Evolutionary conservation across 2,888 invertebrate species (phyloP).

Genomic region (Andricus curvator): DNA sequence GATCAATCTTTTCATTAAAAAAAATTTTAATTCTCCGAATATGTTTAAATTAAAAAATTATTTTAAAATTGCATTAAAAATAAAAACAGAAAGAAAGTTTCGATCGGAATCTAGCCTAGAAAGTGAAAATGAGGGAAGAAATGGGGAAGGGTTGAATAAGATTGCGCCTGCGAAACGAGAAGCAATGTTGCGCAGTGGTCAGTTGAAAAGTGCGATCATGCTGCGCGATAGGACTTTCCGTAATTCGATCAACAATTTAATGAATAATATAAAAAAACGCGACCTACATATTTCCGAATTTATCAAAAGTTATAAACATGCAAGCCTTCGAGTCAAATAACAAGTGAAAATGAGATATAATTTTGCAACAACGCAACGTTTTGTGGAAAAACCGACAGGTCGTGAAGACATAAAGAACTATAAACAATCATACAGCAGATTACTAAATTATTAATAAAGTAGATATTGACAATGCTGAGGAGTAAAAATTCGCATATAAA

Average conservation of each 20-base stretch:
- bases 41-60: no score
- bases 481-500: background rate
- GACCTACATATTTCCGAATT: background rate
- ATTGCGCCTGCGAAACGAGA: slow-evolving; percentile 35
- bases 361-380: background rate
- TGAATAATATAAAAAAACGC: background rate
- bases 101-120: no score
- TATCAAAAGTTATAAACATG: background rate
- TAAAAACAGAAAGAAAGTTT: no score
- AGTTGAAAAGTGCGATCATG: slow-evolving; percentile 9
- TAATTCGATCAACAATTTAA: background rate
- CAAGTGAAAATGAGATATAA: background rate
- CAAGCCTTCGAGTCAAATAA: background rate
- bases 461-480: background rate
- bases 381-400: background rate
- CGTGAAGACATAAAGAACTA: background rate
- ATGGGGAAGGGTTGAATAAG: background rate
- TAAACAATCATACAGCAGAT: background rate
- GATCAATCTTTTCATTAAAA: no score
- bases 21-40: no score
- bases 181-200: slow-evolving; percentile 25
- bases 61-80: no score
- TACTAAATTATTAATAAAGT: background rate
- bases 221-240: background rate
- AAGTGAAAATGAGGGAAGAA: no score